Conservation (phyloP, 2,797 vertebrate species). For the Euthynnus affinis region DNA sequence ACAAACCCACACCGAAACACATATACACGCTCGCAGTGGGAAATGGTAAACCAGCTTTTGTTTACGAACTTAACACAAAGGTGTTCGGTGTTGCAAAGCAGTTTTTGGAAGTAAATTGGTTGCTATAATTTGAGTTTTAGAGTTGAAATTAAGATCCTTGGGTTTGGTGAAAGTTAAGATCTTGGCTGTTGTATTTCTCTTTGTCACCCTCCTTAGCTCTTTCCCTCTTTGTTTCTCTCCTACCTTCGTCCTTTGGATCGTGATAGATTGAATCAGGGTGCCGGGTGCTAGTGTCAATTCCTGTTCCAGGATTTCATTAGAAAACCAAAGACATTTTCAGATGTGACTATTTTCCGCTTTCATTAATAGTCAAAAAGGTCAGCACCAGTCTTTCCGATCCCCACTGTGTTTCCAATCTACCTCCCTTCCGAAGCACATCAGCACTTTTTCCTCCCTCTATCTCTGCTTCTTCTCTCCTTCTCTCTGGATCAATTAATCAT, state of each 20-base stretch:
- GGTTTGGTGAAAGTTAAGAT: slow-evolving; percentile 4
- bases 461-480: slow-evolving; percentile 51
- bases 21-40: not conserved
- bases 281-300: slow-evolving; percentile 33
- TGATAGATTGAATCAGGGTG: slow-evolving; percentile 42
- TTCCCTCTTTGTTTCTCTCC: not conserved
- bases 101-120: not conserved
- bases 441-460: slow-evolving; percentile 64
- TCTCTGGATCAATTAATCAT: slow-evolving; percentile 85
- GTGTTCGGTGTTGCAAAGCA: not conserved
- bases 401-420: slow-evolving; percentile 77
- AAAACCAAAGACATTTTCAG: slow-evolving; percentile 57
- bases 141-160: slow-evolving; percentile 11
- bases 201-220: not conserved
- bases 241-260: slow-evolving; percentile 8
- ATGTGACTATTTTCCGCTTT: slow-evolving; percentile 67
- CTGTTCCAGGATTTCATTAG: slow-evolving; percentile 53
- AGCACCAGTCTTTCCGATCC: slow-evolving; percentile 66
- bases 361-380: slow-evolving; percentile 85
- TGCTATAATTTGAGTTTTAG: slow-evolving; percentile 3
- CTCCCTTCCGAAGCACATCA: slow-evolving; percentile 78
- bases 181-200: not conserved
- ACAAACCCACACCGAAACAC: slow-evolving; percentile 11
- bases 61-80: slow-evolving; percentile 1
- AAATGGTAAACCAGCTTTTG: not conserved